Conservation (phyloP, 2,888 invertebrate genomes). For the Artemia sinica region DNA sequence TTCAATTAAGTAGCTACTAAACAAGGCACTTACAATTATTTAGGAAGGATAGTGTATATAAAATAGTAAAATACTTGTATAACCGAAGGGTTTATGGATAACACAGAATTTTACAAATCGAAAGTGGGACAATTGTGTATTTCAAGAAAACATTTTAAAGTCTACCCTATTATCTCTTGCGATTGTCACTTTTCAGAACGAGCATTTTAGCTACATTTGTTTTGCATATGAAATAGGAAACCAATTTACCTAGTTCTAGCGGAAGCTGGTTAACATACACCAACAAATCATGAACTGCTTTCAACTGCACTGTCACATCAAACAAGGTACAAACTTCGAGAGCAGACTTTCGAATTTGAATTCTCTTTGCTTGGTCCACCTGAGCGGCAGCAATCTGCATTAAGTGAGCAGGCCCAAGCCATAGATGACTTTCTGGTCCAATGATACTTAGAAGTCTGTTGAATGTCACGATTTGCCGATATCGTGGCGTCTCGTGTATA, state of each 20-base stretch:
- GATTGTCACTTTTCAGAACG: too few species aligned
- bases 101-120: too few species aligned
- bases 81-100: too few species aligned
- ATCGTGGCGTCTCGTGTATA: conserved; percentile 4
- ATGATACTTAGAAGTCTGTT: not conserved
- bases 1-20: too few species aligned
- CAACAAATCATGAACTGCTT: not conserved
- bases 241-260: not conserved
- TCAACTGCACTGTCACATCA: not conserved
- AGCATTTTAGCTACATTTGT: too few species aligned
- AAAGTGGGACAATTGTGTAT: too few species aligned
- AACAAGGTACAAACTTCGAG: not conserved
- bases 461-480: not conserved
- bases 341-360: not conserved
- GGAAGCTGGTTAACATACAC: not conserved
- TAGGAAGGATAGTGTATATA: too few species aligned
- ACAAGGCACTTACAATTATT: too few species aligned
- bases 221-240: too few species aligned
- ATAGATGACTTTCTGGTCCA: not conserved
- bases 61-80: too few species aligned
- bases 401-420: not conserved
- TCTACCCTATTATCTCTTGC: too few species aligned
- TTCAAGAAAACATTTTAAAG: too few species aligned
- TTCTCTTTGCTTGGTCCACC: not conserved
- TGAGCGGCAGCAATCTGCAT: not conserved